A percentile compares a stretch with the other conserved stretches of the same genome.
Evolutionary conservation across 30 jellyfish, hydroid and myxozoan species (phyloP).

Genomic region (Hydractinia symbiolongicarpus): DNA sequence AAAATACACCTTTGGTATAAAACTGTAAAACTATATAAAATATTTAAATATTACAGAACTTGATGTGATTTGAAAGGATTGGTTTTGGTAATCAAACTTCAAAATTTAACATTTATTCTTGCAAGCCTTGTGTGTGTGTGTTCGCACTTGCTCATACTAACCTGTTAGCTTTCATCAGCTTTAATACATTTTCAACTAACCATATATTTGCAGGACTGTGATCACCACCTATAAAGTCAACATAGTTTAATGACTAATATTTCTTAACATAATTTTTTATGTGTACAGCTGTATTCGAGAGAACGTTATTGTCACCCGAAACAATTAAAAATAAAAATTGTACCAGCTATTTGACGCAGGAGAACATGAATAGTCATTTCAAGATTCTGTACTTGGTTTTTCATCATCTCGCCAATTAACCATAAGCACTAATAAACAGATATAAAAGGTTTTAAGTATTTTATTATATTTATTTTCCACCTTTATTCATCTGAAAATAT

Average conservation of each 20-base stretch:
- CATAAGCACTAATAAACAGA: conserved; percentile 59
- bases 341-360: conserved; percentile 90
- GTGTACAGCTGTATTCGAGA: too few relatives aligned
- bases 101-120: too few relatives aligned
- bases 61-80: too few relatives aligned
- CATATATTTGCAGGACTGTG: conserved; percentile 58
- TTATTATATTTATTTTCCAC: neutral
- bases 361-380: conserved; percentile 55
- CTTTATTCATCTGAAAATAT: neutral
- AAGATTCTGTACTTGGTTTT: conserved; percentile 54
- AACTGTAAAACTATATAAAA: too few relatives aligned
- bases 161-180: conserved; percentile 73
- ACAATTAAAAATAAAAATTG: neutral
- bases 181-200: conserved; percentile 73
- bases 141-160: neutral
- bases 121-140: too few relatives aligned
- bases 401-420: conserved; percentile 96
- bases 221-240: conserved; percentile 72
- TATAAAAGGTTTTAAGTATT: neutral
- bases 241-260: too few relatives aligned
- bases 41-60: too few relatives aligned
- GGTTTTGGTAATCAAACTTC: too few relatives aligned
- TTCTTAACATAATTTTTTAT: too few relatives aligned
- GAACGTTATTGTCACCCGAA: too few relatives aligned
- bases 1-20: too few relatives aligned